Evolutionary conservation across 2,888 invertebrate species (phyloP), one percentile per base, ranked within the genome.

Genomic region (Caenorhabditis uteleia): DNA sequence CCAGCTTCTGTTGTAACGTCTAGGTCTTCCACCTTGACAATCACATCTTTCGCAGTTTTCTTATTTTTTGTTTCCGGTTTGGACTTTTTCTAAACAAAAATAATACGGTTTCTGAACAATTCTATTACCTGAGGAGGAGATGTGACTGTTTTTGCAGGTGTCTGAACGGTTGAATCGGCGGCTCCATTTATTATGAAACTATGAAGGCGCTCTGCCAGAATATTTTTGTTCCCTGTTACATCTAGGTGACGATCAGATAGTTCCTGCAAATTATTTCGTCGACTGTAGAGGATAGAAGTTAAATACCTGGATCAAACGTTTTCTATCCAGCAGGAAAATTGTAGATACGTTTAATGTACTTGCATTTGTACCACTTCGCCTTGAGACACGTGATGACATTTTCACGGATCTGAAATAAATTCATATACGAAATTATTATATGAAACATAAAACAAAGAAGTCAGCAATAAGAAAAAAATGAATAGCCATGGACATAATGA

Each of bases 211-310:
- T 70, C 64, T 6, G 65, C 57, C 7, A 72, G 48, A 21, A 43
- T 56, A 2, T 53, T 18, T 38, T 70, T 67, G 3, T 14, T 42
- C 3, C 72, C 72, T 26, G 14, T 50, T 7, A 61, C 50, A 16
- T 64, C 50, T 8, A 72, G 48, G 7, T 56, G 55, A 26, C 71
- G 61, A 0, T 59, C 49, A 33, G 62, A 36, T n/a, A 71, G 48
- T 33, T 71, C 71, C 68, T 70, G 10, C 2, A 54, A 58, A 61
- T n/a, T n/a, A n/a, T n/a, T n/a, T n/a, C 20, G 31, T 34, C 18
- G 23, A 21, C 21, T 16, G 7, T 21, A 23, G 12, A 4, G 23
- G 33, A 50, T 31, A 7, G 27, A 27, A n/a, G 18, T 6, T 2
- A 25, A 26, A 29, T 25, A 56, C 56, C 42, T 56, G 48, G 8